Conservation (phyloP, 2,797 vertebrate genomes). For the Chaenodraco wilsoni region DNA sequence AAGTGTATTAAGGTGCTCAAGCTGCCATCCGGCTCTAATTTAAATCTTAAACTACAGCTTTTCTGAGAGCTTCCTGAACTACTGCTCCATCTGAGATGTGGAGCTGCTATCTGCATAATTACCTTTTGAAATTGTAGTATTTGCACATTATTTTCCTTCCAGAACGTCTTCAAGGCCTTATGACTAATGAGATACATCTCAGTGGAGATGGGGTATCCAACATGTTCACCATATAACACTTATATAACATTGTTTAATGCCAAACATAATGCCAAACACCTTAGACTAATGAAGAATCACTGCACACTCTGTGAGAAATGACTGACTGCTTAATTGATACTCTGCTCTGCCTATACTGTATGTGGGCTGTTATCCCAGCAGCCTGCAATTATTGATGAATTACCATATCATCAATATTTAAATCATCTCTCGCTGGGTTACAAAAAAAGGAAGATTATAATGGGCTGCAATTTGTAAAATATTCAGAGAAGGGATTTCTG, state of each 20-base stretch:
- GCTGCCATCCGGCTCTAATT: slow-evolving; percentile 15
- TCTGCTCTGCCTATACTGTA: slow-evolving; percentile 39
- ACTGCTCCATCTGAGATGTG: slow-evolving; percentile 9
- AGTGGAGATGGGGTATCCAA: neutral
- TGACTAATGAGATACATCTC: slow-evolving; percentile 41
- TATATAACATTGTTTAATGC: slow-evolving; percentile 16
- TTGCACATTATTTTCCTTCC: slow-evolving; percentile 45
- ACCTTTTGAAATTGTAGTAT: slow-evolving; percentile 33
- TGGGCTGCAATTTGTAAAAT: slow-evolving; percentile 68
- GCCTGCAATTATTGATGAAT: slow-evolving; percentile 69
- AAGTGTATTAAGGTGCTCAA: slow-evolving; percentile 27
- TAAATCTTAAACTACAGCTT: slow-evolving; percentile 38
- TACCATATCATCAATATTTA: slow-evolving; percentile 79
- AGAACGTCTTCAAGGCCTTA: slow-evolving; percentile 35
- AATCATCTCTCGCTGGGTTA: slow-evolving; percentile 53
- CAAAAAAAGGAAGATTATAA: slow-evolving; percentile 62
- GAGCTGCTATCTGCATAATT: slow-evolving; percentile 41
- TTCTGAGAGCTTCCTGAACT: slow-evolving; percentile 25
- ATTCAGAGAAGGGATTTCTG: slow-evolving; percentile 57
- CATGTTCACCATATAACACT: slow-evolving; percentile 27
- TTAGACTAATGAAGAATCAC: slow-evolving; percentile 23
- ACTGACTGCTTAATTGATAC: slow-evolving; percentile 72
- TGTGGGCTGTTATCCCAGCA: slow-evolving; percentile 60
- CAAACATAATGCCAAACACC: slow-evolving; percentile 9
- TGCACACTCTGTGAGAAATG: slow-evolving; percentile 41